phyloP scores from a whole-genome alignment of 2,888 invertebrate genomes.

The Tenthredo livida region DNA sequence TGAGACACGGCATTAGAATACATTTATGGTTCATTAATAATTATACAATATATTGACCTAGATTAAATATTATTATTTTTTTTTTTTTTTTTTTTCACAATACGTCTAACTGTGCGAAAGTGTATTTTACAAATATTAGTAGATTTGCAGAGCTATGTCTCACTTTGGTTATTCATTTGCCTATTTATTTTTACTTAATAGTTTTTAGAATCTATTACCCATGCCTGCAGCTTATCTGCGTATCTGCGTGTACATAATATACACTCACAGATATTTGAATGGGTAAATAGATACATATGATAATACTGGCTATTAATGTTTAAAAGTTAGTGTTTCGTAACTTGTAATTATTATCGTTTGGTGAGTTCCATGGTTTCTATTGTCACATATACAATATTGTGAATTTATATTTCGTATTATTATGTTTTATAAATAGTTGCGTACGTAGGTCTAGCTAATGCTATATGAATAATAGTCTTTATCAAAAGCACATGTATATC shows the following conservation, averaged over 20 bases:
- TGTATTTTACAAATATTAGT: conserved; percentile 51
- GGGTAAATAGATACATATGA: conserved; percentile 58
- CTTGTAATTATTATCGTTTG: conserved; percentile 72
- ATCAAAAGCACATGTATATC: conserved; percentile 77
- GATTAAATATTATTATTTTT: conserved; percentile 8
- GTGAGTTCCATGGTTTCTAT: conserved; percentile 63
- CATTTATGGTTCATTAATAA: conserved; percentile 43
- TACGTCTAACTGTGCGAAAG: conserved; percentile 52
- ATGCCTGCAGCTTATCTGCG: not conserved
- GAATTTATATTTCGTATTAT: conserved; percentile 56
- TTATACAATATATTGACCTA: conserved; percentile 44
- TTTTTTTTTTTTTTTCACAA: conserved; percentile 53
- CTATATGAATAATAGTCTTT: conserved; percentile 74
- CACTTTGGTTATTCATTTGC: conserved; percentile 49
- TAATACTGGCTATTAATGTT: conserved; percentile 75
- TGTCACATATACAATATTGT: conserved; percentile 62
- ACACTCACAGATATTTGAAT: conserved; percentile 5
- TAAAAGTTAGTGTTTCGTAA: conserved; percentile 64
- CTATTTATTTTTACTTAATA: conserved; percentile 46
- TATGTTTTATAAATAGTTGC: conserved; percentile 51
- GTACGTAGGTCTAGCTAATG: conserved; percentile 65
- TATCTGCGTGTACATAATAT: conserved; percentile 14
- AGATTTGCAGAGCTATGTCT: conserved; percentile 52
- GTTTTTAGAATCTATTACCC: conserved; percentile 44
- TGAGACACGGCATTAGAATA: conserved; percentile 55